Evolutionary conservation across 2,797 vertebrate species (phyloP), one percentile per base, ranked within the genome.

Genomic region (Poecile montanus): DNA sequence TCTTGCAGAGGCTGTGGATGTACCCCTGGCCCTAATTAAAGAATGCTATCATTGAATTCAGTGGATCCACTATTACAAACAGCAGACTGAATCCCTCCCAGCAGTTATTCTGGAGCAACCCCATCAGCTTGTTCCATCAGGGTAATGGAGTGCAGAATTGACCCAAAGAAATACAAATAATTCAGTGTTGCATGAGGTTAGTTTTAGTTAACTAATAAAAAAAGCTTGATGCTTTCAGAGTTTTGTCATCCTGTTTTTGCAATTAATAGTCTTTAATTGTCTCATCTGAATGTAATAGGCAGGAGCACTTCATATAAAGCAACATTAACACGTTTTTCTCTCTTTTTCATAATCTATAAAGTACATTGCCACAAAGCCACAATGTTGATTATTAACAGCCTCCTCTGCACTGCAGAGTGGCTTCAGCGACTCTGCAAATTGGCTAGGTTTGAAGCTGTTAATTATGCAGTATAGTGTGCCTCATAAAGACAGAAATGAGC

Each of bases 401-500:
- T 67, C 25, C 19, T 70, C 58, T 68, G 20, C 20, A 14, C 23
- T 77, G 87, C 50, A 78, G 73, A 92, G 61, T 61, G n/a, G 70
- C 68, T 94, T 76, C 86, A 85, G 29, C 3, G 0, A 14, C 92
- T 94, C 93, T 92, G 51, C 17, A 56, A 76, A 83, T 89, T 92
- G 91, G 71, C 91, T 89, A 44, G 36, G 51, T 93, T 88, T 92
- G 51, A 89, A 89, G 68, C 62, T 86, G 78, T 66, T 88, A 92
- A 93, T 95, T 92, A 93, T 66, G 50, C 61, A 61, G 74, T 80
- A 77, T 91, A 88, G 54, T 77, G 58, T 11, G 16, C 32, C 91
- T 60, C 48, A 71, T 79, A 85, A 87, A 94, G 67, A 57, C 71
- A 95, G 81, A 91, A 95, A 87, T 71, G 19, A 95, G 82, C 27